Conservation (phyloP, 2,888 invertebrate species). For the Tenthredo distinguenda region DNA sequence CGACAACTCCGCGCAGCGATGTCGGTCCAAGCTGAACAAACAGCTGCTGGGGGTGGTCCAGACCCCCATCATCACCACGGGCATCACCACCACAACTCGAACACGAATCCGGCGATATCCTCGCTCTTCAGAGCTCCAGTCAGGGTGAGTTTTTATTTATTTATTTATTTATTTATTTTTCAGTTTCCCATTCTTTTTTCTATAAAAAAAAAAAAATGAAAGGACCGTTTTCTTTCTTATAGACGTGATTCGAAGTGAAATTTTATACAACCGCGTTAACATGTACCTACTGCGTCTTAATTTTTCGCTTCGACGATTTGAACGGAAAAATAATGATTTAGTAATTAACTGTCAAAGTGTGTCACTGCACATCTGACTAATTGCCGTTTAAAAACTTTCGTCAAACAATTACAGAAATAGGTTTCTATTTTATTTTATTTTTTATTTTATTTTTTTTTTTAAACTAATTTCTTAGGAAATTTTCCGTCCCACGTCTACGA, state of each 20-base stretch:
- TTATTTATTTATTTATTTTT: too few relatives aligned
- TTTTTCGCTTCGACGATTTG: background rate
- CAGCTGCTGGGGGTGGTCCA: slow-evolving; percentile 83
- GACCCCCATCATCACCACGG: slow-evolving; percentile 80
- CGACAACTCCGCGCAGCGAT: slow-evolving; percentile 88
- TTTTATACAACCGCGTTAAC: background rate
- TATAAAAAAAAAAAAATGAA: too few relatives aligned
- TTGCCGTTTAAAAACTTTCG: background rate
- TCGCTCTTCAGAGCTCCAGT: slow-evolving; percentile 74
- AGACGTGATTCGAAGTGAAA: background rate
- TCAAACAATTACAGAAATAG: too few relatives aligned
- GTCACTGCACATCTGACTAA: background rate
- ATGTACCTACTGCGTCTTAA: too few relatives aligned
- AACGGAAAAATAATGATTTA: background rate
- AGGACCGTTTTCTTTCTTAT: background rate
- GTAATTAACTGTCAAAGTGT: background rate
- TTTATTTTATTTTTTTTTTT: too few relatives aligned
- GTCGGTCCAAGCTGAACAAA: slow-evolving; percentile 83
- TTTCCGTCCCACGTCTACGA: too few relatives aligned
- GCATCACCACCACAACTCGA: slow-evolving; percentile 67
- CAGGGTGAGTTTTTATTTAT: slow-evolving; percentile 67
- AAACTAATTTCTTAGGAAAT: too few relatives aligned
- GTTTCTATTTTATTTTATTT: too few relatives aligned
- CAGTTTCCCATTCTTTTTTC: too few relatives aligned
- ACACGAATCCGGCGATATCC: slow-evolving; percentile 66